A percentile compares a stretch with the other conserved stretches of the same genome.
Conservation (phyloP, 2,888 invertebrate genomes). For the Spisula subtruncata region DNA sequence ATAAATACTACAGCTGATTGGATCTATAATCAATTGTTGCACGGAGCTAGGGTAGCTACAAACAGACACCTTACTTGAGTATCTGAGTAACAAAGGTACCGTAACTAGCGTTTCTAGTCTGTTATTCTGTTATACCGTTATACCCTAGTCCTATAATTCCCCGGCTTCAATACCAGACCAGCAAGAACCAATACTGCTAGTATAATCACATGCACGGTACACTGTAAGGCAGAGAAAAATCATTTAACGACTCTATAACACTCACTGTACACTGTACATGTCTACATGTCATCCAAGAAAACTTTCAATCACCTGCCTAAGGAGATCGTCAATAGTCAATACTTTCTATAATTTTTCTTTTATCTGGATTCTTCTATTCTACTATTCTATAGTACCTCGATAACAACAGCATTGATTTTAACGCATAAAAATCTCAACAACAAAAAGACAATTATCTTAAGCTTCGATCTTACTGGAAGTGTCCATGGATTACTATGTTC, state of each 20-base stretch:
- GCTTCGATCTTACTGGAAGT: too few relatives aligned
- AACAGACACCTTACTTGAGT: not conserved
- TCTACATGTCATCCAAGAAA: not conserved
- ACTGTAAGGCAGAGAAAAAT: not conserved
- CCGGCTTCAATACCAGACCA: not conserved
- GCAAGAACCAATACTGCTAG: not conserved
- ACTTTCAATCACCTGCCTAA: constrained; percentile 16
- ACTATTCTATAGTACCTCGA: not conserved
- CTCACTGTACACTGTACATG: not conserved
- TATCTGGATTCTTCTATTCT: too few relatives aligned
- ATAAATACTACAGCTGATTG: not conserved
- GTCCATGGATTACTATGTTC: too few relatives aligned
- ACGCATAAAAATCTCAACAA: too few relatives aligned
- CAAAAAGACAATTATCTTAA: too few relatives aligned
- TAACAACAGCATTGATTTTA: constrained; percentile 5
- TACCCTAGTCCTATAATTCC: not conserved
- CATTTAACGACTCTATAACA: not conserved
- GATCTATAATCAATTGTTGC: constrained; percentile 18
- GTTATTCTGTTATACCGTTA: not conserved
- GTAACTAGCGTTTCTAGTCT: not conserved
- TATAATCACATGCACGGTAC: not conserved
- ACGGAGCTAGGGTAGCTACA: not conserved
- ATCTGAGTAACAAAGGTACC: not conserved
- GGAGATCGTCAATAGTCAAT: not conserved
- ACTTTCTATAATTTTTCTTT: not conserved